A percentile compares a stretch with the other conserved stretches of the same genome.
Evolutionary conservation across 1,140 invertebrate genomes (phyloP).

Genomic region (Contarinia nasturtii): DNA sequence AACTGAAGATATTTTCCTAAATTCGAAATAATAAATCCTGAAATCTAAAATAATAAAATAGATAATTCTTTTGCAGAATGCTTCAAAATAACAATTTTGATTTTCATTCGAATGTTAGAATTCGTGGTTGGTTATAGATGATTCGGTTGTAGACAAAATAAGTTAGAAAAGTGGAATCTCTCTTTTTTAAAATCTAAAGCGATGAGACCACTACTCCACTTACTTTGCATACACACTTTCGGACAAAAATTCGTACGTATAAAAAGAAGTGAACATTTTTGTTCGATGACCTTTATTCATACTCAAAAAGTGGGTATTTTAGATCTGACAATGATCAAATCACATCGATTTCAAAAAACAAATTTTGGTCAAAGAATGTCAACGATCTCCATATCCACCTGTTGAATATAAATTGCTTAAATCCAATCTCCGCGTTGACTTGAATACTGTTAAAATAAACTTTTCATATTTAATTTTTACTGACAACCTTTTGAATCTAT

Average conservation of each 20-base stretch:
- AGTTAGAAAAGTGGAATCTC: slow-evolving; percentile 2
- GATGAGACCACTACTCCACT: slow-evolving; percentile 3
- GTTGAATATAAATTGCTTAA: neutral
- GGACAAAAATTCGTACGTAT: too few species aligned
- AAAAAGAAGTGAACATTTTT: too few species aligned
- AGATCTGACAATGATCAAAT: neutral
- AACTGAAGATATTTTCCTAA: too few species aligned
- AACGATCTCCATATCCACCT: neutral
- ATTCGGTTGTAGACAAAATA: neutral
- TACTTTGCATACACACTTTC: neutral
- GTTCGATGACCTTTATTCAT: too few species aligned
- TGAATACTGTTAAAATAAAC: too few species aligned
- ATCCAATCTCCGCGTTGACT: too few species aligned
- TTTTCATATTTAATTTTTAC: too few species aligned
- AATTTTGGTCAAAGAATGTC: neutral
- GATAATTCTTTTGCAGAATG: too few species aligned
- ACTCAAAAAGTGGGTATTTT: slow-evolving; percentile 1
- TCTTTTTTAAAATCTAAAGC: slow-evolving; percentile 1
- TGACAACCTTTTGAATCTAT: too few species aligned
- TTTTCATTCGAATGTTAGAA: neutral
- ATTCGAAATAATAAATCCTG: too few species aligned
- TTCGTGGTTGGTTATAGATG: neutral
- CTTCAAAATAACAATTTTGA: too few species aligned
- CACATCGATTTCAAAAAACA: neutral
- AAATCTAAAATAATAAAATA: too few species aligned